Base-by-base conservation (phyloP, 1,140 invertebrate genomes). In the Drosophila kohkoa region DNA sequence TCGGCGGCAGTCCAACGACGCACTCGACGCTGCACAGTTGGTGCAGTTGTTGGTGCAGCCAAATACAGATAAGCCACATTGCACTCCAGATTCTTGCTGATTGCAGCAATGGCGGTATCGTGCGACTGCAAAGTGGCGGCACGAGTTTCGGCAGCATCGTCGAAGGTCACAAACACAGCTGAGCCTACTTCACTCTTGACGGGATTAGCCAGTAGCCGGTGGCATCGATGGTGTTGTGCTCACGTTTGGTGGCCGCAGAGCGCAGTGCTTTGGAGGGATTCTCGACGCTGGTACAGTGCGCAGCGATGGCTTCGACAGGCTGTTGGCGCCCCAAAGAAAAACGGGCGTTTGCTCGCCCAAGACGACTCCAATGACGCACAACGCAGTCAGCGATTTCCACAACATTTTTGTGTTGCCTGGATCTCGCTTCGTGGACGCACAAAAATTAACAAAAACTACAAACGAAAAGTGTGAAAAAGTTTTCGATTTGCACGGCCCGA, bases 81-180 rank as follows among this genome's bases (percentile, higher is more conserved):
- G 72, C 91, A 92, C 4, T 81, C 57, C 41, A 91, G 45, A 35
- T 90, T 72, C 65, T 87, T 74, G 64, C 71, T 85, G 57, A 92
- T 58, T 57, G 80, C 72, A 28, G 81, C 77, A 13, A 92, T 92
- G 15, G 82, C 78, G n/a, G 75, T 82, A 94, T 93, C 93, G 87
- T 94, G 93, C 62, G 93, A 79, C 80, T 92, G 90, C 41, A n/a
- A 94, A 35, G 75, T 77, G 59, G 92, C 92, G 63, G 90, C 83
- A 55, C 93, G 88, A 16, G 57, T 78, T 16, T 74, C 88, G 32
- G 81, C 57, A 72, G 92, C 92, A 83, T 93, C 89, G 77, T 93
- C 91, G 20, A 94, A 90, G 74, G 90, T 83, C 13, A 94, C 82
- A 63, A 94, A 88, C 5, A 81, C 30, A 2, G 82, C 80, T 1